These are phyloP conservation scores for Linnaemya tessellans DNA, from an alignment of 2,888 invertebrate genomes.

Conservation along the genomic window DNA sequence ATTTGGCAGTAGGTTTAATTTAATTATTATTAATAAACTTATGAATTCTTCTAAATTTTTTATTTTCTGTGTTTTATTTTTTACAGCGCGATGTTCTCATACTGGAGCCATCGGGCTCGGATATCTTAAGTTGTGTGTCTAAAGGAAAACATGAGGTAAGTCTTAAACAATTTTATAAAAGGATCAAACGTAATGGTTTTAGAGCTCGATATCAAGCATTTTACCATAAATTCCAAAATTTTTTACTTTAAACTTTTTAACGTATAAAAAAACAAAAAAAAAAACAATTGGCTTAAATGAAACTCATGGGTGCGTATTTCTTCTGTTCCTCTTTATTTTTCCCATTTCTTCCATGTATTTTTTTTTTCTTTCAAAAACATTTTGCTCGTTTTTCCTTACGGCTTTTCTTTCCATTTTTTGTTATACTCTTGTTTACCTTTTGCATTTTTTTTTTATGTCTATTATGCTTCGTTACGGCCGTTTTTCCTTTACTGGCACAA, in stretches of 20 bases:
- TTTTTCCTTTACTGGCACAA: constrained; percentile 43
- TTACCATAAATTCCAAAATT: not conserved
- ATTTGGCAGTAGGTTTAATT: no score
- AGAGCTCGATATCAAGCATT: not conserved
- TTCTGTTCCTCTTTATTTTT: constrained; percentile 59
- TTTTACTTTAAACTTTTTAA: not conserved
- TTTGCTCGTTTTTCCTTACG: constrained; percentile 16
- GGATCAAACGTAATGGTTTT: not conserved
- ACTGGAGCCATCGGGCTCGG: constrained; percentile 91
- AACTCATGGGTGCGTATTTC: constrained; percentile 67
- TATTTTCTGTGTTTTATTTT: constrained; percentile 21
- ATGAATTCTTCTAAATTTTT: no score
- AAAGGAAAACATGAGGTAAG: constrained; percentile 97
- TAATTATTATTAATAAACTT: no score
- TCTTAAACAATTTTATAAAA: constrained; percentile 17
- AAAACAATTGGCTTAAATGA: constrained; percentile 61
- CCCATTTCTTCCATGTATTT: constrained; percentile 22
- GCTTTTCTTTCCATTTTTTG: constrained; percentile 37
- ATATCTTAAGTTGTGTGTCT: constrained; percentile 95
- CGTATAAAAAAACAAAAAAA: constrained; percentile 7
- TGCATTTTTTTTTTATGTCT: constrained; percentile 7
- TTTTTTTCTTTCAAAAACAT: constrained; percentile 30
- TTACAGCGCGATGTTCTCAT: constrained; percentile 93
- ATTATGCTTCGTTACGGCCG: constrained; percentile 38
- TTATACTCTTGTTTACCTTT: constrained; percentile 45